These are phyloP conservation scores for Netelia fuscicornis DNA, from an alignment of 2,888 invertebrate genomes.

Conservation along the genomic window DNA sequence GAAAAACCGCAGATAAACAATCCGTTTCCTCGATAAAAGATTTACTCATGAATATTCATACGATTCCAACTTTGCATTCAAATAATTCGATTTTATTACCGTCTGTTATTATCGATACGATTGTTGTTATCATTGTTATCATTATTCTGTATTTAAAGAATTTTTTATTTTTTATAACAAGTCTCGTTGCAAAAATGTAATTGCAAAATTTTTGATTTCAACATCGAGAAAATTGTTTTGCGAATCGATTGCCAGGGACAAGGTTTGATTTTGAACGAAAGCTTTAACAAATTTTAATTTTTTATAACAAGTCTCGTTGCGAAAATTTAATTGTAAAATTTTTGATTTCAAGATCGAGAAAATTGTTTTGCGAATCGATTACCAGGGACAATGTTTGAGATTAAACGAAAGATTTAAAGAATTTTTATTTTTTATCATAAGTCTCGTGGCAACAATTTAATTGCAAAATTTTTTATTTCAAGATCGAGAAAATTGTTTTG, in stretches of 20 bases:
- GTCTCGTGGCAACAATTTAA: not conserved
- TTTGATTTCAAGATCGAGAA: not conserved
- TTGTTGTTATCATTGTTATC: not conserved
- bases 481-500: not conserved
- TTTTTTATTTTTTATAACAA: not conserved
- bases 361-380: slow-evolving; percentile 7
- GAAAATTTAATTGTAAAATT: slow-evolving; percentile 2
- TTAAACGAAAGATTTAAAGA: not conserved
- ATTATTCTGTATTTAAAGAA: too few relatives aligned
- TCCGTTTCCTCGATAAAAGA: slow-evolving; percentile 28
- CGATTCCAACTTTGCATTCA: not conserved
- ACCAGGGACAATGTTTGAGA: not conserved
- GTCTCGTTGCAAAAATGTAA: not conserved
- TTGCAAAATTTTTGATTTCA: not conserved
- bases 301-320: not conserved
- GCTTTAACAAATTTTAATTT: not conserved
- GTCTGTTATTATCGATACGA: not conserved
- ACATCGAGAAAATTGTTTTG: not conserved
- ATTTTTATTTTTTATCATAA: too few relatives aligned
- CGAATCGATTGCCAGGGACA: slow-evolving; percentile 8
- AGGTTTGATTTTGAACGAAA: not conserved
- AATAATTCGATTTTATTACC: too few relatives aligned
- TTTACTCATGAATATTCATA: not conserved
- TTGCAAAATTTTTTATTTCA: not conserved
- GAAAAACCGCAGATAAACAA: slow-evolving; percentile 47